Conservation (phyloP, 2,797 vertebrate species). For the Hemibagrus guttatus region DNA sequence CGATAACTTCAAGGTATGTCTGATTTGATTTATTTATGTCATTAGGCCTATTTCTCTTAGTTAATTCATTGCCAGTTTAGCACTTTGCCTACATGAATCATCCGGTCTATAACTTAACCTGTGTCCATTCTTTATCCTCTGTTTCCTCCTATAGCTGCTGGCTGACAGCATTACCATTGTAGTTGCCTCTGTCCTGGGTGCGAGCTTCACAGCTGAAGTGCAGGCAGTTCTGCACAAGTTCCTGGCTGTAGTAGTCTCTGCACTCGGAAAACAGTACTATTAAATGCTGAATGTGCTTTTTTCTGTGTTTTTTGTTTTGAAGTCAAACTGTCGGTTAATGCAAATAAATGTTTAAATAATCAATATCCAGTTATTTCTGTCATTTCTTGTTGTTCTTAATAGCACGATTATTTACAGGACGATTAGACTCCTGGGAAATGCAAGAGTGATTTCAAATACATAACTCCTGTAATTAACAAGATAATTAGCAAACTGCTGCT, state of each 20-base stretch:
- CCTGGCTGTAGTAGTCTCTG: constrained; percentile 69
- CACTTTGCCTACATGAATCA: no score
- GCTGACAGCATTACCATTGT: constrained; percentile 73
- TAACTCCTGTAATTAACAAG: no score
- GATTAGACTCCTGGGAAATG: constrained; percentile 52
- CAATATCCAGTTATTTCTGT: constrained; percentile 46
- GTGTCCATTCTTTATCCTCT: background rate
- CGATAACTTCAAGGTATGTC: constrained; percentile 74
- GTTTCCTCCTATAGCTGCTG: constrained; percentile 37
- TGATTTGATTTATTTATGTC: background rate
- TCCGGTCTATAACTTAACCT: background rate
- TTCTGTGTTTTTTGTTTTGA: no score
- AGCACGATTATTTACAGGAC: constrained; percentile 48
- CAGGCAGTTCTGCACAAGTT: constrained; percentile 82
- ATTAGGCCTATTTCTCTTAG: background rate
- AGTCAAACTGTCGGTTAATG: no score
- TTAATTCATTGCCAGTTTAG: background rate
- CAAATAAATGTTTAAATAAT: no score
- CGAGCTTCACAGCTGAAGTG: constrained; percentile 69
- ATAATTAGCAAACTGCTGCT: no score
- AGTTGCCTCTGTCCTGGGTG: constrained; percentile 63
- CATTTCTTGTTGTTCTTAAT: constrained; percentile 13
- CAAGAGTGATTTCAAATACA: background rate
- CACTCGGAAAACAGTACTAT: constrained; percentile 74
- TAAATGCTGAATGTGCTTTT: constrained; percentile 45